phyloP scores from a whole-genome alignment of 2,888 invertebrate genomes.

The Lasius platythorax region DNA sequence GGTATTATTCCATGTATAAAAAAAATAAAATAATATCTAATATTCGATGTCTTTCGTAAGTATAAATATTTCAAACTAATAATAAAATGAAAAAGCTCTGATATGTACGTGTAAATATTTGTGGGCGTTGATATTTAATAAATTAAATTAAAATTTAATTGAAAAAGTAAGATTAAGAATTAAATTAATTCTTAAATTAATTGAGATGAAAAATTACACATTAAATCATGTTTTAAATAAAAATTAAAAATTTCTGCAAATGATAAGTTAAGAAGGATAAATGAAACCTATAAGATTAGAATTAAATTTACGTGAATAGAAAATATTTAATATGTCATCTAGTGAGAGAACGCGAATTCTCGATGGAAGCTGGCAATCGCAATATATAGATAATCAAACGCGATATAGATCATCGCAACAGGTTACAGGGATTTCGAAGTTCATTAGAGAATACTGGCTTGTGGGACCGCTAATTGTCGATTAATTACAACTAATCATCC shows the following conservation, averaged over 20 bases:
- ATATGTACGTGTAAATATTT: no score
- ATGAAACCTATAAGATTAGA: background rate
- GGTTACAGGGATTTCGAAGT: conserved; percentile 61
- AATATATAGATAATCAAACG: background rate
- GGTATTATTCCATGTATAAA: background rate
- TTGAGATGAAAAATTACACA: background rate
- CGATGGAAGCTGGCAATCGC: background rate
- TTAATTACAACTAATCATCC: conserved; percentile 73
- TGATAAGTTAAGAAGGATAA: background rate
- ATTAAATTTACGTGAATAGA: background rate
- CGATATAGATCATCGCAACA: conserved; percentile 55
- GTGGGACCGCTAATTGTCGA: conserved; percentile 63
- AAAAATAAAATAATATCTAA: background rate
- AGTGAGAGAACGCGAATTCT: background rate
- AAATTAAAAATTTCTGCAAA: background rate
- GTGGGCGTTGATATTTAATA: background rate
- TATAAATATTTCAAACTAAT: background rate
- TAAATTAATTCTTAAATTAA: background rate
- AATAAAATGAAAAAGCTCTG: background rate
- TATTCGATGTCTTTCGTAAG: background rate
- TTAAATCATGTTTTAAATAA: background rate
- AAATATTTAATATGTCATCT: background rate
- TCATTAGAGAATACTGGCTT: conserved; percentile 54
- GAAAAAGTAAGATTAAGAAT: background rate
- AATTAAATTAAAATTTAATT: background rate